phyloP scores from a whole-genome alignment of 2,888 invertebrate species.

The Melanostoma scalare region DNA sequence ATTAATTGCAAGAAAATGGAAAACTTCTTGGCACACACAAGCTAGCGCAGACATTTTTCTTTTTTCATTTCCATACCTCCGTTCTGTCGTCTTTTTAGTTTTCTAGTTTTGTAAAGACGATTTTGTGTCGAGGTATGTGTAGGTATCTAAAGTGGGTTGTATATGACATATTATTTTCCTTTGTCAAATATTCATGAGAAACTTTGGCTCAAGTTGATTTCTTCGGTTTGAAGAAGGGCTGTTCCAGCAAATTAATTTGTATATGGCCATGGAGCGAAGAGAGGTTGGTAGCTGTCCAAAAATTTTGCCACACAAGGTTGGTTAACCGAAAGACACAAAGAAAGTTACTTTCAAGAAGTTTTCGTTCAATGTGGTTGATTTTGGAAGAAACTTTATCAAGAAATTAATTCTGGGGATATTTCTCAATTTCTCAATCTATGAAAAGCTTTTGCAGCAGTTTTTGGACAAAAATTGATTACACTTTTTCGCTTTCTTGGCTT shows the following conservation, averaged over 20 bases:
- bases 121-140: conserved; percentile 22
- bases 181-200: conserved; percentile 68
- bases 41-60: conserved; percentile 48
- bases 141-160: not conserved
- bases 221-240: not conserved
- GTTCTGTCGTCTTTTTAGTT: conserved; percentile 20
- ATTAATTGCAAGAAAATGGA: conserved; percentile 72
- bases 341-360: no score
- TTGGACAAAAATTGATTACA: no score
- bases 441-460: no score
- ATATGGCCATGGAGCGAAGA: not conserved
- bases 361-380: no score
- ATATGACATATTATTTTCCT: conserved; percentile 44
- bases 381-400: no score
- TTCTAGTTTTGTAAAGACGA: conserved; percentile 10
- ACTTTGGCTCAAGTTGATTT: conserved; percentile 40
- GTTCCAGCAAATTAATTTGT: conserved; percentile 10
- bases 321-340: no score
- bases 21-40: conserved; percentile 63
- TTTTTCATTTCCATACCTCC: not conserved
- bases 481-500: no score
- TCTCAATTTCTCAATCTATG: no score
- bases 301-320: not conserved
- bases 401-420: no score
- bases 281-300: conserved; percentile 5